Evolutionary conservation across 1,140 invertebrate genomes (phyloP), one percentile per base, ranked within the genome.

Genomic region (Achatina immaculata): DNA sequence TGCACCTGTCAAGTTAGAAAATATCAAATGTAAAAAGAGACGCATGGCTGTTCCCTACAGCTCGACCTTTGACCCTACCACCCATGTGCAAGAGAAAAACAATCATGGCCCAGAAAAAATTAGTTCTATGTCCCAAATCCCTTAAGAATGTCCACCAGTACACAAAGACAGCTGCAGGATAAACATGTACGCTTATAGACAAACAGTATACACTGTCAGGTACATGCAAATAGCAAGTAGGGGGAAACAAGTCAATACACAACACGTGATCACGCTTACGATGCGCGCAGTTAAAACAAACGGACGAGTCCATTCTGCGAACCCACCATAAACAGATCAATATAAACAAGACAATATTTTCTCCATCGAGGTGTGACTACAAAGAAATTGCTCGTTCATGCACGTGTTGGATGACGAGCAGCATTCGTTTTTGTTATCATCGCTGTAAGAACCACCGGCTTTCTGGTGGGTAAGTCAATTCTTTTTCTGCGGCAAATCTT

Each of bases 301-400:
- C 66, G 14, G 2, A 6, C 66, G 6, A 19, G 31, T 40, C 66
- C 66, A 68, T 36, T 16, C 28, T 36, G 38, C 7, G 34, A 58
- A 9, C 55, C 4, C 55, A 19, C 55, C 55, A n/a, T 58, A 58
- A 68, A 68, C 66, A 68, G 24, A 68, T 68, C 66, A 68, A 68
- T 68, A 68, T 68, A 68, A 68, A 68, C 66, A 68, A 7, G 24
- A 36, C 66, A 68, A 68, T 68, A 68, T 68, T 68, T 9, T 68
- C 6, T 6, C 2, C 11, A 36, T 68, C 4, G 34, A n/a, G 3
- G 14, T 34, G 34, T 11, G 14, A 68, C 66, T 31, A 68, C 66
- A 68, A 68, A 36, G 34, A 4, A 36, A 38, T 9, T 36, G 11
- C 34, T 68, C 2, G 66, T 36, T 14, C n/a, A 7, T 14, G 34